These are phyloP conservation scores for Macrocentrus cingulum DNA, from an alignment of 1,140 invertebrate genomes.

Conservation along the genomic window DNA sequence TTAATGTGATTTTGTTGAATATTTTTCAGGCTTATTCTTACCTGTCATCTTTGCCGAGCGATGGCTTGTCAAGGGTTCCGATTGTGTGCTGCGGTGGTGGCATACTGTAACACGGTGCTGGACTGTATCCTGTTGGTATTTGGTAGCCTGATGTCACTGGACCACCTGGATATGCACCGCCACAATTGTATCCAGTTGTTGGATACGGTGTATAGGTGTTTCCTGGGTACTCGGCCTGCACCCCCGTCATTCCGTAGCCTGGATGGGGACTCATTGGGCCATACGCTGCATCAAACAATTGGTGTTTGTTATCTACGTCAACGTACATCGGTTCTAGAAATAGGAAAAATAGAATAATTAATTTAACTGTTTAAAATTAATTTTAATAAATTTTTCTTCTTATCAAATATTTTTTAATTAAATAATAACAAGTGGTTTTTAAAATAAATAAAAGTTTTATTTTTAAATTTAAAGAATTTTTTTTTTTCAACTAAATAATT, in stretches of 20 bases:
- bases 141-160: slow-evolving; percentile 67
- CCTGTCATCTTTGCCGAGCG: slow-evolving; percentile 75
- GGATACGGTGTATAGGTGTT: slow-evolving; percentile 70
- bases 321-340: no score
- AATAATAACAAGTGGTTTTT: no score
- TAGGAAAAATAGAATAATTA: no score
- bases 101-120: slow-evolving; percentile 79
- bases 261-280: slow-evolving; percentile 80
- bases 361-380: no score
- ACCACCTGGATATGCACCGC: slow-evolving; percentile 63
- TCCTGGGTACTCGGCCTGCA: slow-evolving; percentile 76
- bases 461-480: no score
- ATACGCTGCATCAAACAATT: slow-evolving; percentile 63
- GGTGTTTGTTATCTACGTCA: no score
- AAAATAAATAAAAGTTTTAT: no score
- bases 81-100: slow-evolving; percentile 72
- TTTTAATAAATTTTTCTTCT: no score
- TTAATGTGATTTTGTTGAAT: no score
- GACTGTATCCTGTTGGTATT: slow-evolving; percentile 71
- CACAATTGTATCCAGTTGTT: slow-evolving; percentile 67
- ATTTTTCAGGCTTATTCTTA: slow-evolving; percentile 55
- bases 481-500: no score
- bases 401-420: no score
- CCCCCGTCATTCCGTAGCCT: slow-evolving; percentile 74
- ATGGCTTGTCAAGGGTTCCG: slow-evolving; percentile 71